These are phyloP conservation scores for Napeogenes inachia DNA, from an alignment of 2,888 invertebrate genomes.

Conservation along the genomic window DNA sequence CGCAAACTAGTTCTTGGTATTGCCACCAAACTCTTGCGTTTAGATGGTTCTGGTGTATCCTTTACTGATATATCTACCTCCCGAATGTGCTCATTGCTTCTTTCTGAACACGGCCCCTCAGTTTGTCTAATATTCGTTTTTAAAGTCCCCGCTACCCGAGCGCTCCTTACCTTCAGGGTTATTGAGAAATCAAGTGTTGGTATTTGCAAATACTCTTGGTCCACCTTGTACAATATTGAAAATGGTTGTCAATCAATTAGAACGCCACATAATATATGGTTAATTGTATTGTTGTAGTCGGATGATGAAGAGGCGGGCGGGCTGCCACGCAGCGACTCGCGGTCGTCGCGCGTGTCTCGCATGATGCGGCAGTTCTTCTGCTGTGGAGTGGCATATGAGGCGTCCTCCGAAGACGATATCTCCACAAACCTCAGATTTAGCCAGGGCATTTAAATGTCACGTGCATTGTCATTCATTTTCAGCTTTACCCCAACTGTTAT, in stretches of 20 bases:
- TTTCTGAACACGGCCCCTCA: too few species aligned
- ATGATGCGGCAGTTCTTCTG: slow-evolving; percentile 63
- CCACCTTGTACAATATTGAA: too few species aligned
- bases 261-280: slow-evolving; percentile 36
- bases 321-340: slow-evolving; percentile 66
- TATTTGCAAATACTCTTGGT: too few species aligned
- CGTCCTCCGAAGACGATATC: slow-evolving; percentile 59
- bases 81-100: too few species aligned
- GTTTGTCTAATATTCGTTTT: too few species aligned
- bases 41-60: too few species aligned
- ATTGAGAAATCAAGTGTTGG: too few species aligned
- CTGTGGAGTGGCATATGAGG: slow-evolving; percentile 57
- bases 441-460: slow-evolving; percentile 44
- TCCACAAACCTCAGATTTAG: slow-evolving; percentile 34
- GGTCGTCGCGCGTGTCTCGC: slow-evolving; percentile 55
- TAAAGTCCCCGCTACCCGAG: too few species aligned
- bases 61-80: too few species aligned
- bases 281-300: slow-evolving; percentile 61
- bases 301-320: slow-evolving; percentile 67
- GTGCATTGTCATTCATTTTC: slow-evolving; percentile 6
- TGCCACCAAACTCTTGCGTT: too few species aligned
- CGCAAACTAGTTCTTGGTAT: too few species aligned
- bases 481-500: slow-evolving; percentile 33
- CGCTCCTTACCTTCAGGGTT: too few species aligned
- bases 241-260: neutral